Percentiles rank a stretch among this genome's conserved stretches.
These are phyloP conservation scores for Andricus quercusramuli DNA, from an alignment of 2,888 invertebrate species.

Conservation along the genomic window DNA sequence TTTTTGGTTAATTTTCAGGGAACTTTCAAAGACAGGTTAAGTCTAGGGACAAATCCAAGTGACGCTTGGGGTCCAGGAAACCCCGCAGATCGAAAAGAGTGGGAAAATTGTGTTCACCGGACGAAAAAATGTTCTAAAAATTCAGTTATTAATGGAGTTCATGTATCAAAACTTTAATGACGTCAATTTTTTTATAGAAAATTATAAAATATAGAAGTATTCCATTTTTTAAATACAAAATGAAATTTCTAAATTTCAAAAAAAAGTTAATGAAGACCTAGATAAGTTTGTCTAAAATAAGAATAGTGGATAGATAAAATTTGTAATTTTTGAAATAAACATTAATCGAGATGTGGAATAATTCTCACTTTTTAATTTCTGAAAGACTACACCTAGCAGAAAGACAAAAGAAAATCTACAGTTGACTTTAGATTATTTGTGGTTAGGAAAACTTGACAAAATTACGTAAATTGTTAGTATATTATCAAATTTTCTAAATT, in stretches of 20 bases:
- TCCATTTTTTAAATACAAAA: neutral
- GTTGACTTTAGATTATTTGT: neutral
- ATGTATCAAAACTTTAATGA: conserved; percentile 60
- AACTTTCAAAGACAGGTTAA: conserved; percentile 66
- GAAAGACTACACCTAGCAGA: neutral
- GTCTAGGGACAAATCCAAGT: conserved; percentile 68
- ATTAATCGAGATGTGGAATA: neutral
- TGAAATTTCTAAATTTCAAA: neutral
- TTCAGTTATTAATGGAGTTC: conserved; percentile 56
- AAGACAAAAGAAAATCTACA: neutral
- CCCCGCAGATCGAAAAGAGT: conserved; percentile 65
- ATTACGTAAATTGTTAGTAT: neutral
- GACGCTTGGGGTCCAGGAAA: conserved; percentile 76
- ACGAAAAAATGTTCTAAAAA: conserved; percentile 52
- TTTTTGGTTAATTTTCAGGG: conserved; percentile 55
- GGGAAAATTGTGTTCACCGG: conserved; percentile 65
- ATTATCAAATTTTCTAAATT: neutral
- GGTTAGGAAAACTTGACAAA: neutral
- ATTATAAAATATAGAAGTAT: neutral
- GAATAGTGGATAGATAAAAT: neutral
- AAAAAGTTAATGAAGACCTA: conserved; percentile 5
- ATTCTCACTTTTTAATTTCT: neutral
- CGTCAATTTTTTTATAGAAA: conserved; percentile 17
- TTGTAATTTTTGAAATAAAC: conserved; percentile 3
- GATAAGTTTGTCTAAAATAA: conserved; percentile 35